phyloP scores from a whole-genome alignment of 2,113 vertebrate species.

The Fulica atra region DNA sequence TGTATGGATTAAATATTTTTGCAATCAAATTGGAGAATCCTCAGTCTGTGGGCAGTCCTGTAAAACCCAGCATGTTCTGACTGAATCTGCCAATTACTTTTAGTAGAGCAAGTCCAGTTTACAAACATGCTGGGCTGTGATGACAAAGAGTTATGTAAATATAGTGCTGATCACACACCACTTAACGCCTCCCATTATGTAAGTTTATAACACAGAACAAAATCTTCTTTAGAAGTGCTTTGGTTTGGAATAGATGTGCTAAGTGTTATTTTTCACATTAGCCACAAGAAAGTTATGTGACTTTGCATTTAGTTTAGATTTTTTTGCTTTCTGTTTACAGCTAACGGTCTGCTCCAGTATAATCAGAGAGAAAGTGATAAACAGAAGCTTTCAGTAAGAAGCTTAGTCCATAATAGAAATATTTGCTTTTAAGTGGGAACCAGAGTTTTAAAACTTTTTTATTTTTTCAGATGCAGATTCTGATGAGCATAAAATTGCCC shows the following conservation, averaged over 20 bases:
- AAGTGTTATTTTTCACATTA: not conserved
- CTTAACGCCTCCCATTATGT: not conserved
- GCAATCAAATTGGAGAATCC: not conserved
- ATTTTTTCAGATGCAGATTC: not conserved
- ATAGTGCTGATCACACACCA: not conserved
- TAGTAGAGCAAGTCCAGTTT: not conserved
- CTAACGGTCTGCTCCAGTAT: not conserved
- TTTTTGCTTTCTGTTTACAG: constrained; percentile 3
- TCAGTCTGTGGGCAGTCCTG: not conserved
- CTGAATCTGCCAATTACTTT: not conserved
- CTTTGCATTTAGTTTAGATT: not conserved
- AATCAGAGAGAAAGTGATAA: not conserved
- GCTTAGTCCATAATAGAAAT: not conserved
- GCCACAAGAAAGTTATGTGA: not conserved
- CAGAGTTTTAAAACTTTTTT: not conserved
- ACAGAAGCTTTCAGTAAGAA: not conserved
- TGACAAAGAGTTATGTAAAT: not conserved
- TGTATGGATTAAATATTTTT: not conserved
- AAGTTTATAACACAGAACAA: not conserved
- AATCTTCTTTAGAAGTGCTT: not conserved
- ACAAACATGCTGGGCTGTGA: not conserved
- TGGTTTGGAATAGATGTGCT: not conserved
- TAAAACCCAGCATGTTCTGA: not conserved
- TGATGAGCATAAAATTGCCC: not conserved
- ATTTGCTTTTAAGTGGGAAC: not conserved